These are phyloP conservation scores for Nycteola revayana DNA, from an alignment of 2,888 invertebrate species.

Conservation along the genomic window DNA sequence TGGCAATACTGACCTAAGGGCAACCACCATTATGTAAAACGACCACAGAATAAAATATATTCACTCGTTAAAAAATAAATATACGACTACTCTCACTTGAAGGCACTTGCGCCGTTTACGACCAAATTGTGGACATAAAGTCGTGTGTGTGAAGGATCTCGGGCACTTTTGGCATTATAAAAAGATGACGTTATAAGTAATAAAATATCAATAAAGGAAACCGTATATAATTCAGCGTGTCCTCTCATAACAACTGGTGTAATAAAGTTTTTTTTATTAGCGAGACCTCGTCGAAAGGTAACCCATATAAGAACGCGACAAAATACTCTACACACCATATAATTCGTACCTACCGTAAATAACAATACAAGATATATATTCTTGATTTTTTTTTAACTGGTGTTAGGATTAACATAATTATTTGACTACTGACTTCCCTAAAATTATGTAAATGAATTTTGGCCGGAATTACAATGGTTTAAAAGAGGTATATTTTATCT, in stretches of 20 bases:
- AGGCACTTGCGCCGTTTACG: constrained; percentile 32
- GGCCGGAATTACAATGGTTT: too few relatives aligned
- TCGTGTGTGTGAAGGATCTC: constrained; percentile 16
- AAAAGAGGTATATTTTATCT: too few relatives aligned
- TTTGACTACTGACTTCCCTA: too few relatives aligned
- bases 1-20: constrained; percentile 27
- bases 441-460: too few relatives aligned
- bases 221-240: constrained; percentile 52
- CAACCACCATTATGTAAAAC: constrained; percentile 48
- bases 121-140: constrained; percentile 34
- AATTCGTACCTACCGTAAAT: too few relatives aligned
- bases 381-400: too few relatives aligned
- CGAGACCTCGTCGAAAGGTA: constrained; percentile 29
- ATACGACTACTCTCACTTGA: constrained; percentile 26
- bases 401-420: too few relatives aligned
- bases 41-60: constrained; percentile 42
- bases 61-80: constrained; percentile 50
- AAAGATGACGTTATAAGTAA: constrained; percentile 43
- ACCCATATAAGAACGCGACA: too few relatives aligned
- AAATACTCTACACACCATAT: too few relatives aligned
- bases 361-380: too few relatives aligned
- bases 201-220: constrained; percentile 53
- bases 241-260: constrained; percentile 45
- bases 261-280: constrained; percentile 47
- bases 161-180: constrained; percentile 47